These are phyloP conservation scores for Calycopis cecrops DNA, from an alignment of 1,140 invertebrate genomes.

Conservation along the genomic window DNA sequence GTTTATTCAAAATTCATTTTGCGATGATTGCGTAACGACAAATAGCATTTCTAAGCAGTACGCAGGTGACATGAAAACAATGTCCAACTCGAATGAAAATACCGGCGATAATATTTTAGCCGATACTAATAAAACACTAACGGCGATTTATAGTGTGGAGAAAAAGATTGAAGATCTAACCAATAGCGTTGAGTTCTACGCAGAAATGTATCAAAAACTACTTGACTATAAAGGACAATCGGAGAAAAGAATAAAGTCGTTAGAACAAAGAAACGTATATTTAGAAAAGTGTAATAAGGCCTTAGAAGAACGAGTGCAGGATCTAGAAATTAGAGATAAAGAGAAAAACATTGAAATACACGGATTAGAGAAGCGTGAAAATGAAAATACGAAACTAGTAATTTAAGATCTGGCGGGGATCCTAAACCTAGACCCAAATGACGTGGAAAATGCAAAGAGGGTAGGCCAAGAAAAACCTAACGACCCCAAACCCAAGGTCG, in stretches of 20 bases:
- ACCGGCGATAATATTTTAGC: neutral
- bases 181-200: slow-evolving; percentile 17
- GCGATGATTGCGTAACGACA: neutral
- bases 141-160: slow-evolving; percentile 17
- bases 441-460: too few relatives aligned
- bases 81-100: neutral
- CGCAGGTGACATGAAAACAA: neutral
- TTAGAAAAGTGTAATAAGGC: slow-evolving; percentile 4
- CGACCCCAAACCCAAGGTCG: too few relatives aligned
- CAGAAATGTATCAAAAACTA: slow-evolving; percentile 17
- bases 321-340: too few relatives aligned
- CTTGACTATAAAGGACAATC: slow-evolving; percentile 17
- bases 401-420: too few relatives aligned
- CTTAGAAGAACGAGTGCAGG: too few relatives aligned
- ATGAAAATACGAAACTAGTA: too few relatives aligned
- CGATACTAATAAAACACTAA: slow-evolving; percentile 18
- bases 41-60: neutral
- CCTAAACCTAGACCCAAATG: too few relatives aligned
- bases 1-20: too few relatives aligned
- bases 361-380: too few relatives aligned
- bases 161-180: slow-evolving; percentile 21
- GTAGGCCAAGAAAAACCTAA: too few relatives aligned
- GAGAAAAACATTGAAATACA: too few relatives aligned
- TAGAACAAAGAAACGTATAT: slow-evolving; percentile 20
- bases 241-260: slow-evolving; percentile 17